phyloP scores from a whole-genome alignment of 2,888 invertebrate genomes.

The Allolobophora icterica region DNA sequence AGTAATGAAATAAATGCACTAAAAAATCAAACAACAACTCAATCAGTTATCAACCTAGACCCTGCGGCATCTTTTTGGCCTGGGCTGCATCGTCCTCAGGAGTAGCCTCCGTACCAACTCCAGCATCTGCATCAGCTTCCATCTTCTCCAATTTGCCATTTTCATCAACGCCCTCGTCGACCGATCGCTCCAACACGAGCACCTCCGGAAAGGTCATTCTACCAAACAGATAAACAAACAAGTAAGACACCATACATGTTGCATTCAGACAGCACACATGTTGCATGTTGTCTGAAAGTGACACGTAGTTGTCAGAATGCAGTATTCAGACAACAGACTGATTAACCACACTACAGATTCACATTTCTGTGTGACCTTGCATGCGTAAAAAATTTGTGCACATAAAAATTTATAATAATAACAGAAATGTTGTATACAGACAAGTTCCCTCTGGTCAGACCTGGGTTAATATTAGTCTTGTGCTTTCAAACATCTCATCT shows the following conservation, averaged over 20 bases:
- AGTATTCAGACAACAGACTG: too few relatives aligned
- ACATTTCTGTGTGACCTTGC: too few relatives aligned
- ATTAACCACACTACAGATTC: too few relatives aligned
- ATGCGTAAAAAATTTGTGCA: too few relatives aligned
- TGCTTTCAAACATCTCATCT: too few relatives aligned
- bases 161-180: background rate
- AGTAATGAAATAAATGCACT: background rate
- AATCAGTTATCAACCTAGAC: background rate
- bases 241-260: background rate
- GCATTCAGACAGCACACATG: background rate
- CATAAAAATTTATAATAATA: too few relatives aligned
- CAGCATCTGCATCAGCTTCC: background rate
- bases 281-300: too few relatives aligned
- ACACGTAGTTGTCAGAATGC: too few relatives aligned
- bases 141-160: background rate
- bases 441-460: too few relatives aligned
- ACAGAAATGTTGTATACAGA: too few relatives aligned
- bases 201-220: conserved; percentile 83
- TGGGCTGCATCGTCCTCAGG: background rate
- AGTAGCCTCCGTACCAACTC: conserved; percentile 5
- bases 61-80: background rate
- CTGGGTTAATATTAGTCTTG: too few relatives aligned
- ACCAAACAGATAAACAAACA: conserved; percentile 52
- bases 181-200: conserved; percentile 62
- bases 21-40: background rate